phyloP scores from a whole-genome alignment of 23 tunicate genomes.

The Halocynthia roretzi region DNA sequence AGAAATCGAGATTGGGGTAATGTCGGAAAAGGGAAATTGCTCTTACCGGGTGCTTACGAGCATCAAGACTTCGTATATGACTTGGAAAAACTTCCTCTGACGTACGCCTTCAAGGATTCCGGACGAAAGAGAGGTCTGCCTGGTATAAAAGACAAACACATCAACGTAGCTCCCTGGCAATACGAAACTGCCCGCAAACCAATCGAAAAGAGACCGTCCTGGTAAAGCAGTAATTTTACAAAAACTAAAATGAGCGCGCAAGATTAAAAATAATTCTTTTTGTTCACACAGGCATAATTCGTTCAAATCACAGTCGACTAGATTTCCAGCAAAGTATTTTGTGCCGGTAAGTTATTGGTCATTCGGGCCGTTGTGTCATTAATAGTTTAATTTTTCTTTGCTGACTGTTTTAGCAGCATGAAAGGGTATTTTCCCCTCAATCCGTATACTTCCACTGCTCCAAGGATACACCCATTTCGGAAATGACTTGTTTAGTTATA shows the following conservation, averaged over 20 bases:
- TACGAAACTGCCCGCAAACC: slow-evolving; percentile 51
- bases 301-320: slow-evolving; percentile 67
- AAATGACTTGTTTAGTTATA: no score
- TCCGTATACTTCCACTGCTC: no score
- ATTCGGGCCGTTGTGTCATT: no score
- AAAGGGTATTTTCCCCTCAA: no score
- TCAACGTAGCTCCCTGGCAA: slow-evolving; percentile 70
- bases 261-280: background rate
- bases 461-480: no score
- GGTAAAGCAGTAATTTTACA: slow-evolving; percentile 28
- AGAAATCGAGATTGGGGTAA: slow-evolving; percentile 39
- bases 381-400: no score
- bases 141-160: slow-evolving; percentile 61
- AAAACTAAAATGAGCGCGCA: background rate
- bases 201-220: slow-evolving; percentile 42
- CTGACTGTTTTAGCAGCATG: no score
- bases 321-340: slow-evolving; percentile 82
- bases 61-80: slow-evolving; percentile 54
- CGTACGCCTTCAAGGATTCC: slow-evolving; percentile 56
- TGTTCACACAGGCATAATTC: slow-evolving; percentile 59
- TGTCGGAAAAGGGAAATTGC: slow-evolving; percentile 19
- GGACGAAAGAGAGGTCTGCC: slow-evolving; percentile 57
- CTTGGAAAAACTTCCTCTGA: slow-evolving; percentile 36
- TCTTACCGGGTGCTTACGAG: slow-evolving; percentile 82
- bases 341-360: slow-evolving; percentile 51